Evolutionary conservation across 2,888 invertebrate species (phyloP), one percentile per base, ranked within the genome.

Genomic region (Tenthredo distinguenda): DNA sequence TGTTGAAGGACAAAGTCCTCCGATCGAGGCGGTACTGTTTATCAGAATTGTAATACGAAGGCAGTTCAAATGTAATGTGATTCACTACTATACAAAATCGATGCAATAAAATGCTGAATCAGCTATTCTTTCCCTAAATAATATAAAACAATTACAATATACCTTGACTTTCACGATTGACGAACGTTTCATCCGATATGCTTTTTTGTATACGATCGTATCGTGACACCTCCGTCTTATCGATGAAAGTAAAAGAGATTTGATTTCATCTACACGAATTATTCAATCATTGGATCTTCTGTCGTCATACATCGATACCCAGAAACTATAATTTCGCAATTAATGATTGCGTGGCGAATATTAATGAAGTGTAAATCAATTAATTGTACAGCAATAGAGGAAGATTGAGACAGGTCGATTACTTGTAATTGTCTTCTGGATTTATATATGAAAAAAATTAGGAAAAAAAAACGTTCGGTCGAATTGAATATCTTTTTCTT

Each of bases 401-500:
- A 50, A n/a, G 55, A 55, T 55, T 6, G 7, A 55, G n/a, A 55
- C n/a, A 55, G 6, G 10, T 55, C n/a, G n/a, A 55, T n/a, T 7
- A n/a, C 6, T n/a, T 55, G 7, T n/a, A 55, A 55, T n/a, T 55
- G 55, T 55, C 12, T 62, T 26, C 26, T 62, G 21, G 21, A 62
- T 26, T 12, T 62, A 62, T 21, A 62, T 3, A 15, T 47, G n/a
- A 12, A 0, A 47, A 10, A 43, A 1, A 40, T 40, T 40, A 9
- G 10, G 2, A 21, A 62, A 26, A 18, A 40, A 15, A 40, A 18
- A 2, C 37, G n/a, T 72, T 72, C 7, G 40, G 15, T 18, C 18
- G 10, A 72, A 72, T 37, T n/a, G 21, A 76, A 47, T 34, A 76
- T 34, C 58, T 31, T 62, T 40, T 10, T 81, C 15, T 55, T 77